phyloP scores from a whole-genome alignment of 2,797 vertebrate genomes.

The Sebastes iracundus region DNA sequence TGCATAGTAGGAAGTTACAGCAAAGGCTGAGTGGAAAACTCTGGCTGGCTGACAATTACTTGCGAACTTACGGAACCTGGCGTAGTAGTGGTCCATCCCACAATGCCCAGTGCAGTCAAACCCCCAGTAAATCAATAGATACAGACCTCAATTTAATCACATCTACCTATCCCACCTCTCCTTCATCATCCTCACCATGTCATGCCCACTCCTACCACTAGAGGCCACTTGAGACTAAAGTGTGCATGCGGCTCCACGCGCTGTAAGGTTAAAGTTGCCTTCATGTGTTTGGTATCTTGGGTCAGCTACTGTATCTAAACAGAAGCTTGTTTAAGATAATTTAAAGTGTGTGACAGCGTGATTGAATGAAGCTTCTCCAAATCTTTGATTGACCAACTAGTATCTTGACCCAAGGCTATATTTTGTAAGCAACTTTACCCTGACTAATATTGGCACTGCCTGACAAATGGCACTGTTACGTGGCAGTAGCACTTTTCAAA shows the following conservation, averaged over 20 bases:
- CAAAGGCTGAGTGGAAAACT: slow-evolving; percentile 88
- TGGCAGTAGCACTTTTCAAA: slow-evolving; percentile 71
- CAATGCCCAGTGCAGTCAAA: slow-evolving; percentile 81
- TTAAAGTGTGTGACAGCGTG: background rate
- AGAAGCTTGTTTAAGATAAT: background rate
- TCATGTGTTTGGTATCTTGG: slow-evolving; percentile 58
- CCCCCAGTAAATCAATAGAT: slow-evolving; percentile 80
- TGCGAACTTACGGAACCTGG: slow-evolving; percentile 86
- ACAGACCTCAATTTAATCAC: slow-evolving; percentile 72
- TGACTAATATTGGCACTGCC: slow-evolving; percentile 60
- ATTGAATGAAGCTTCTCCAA: slow-evolving; percentile 3
- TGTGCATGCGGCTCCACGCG: slow-evolving; percentile 73
- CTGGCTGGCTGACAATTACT: slow-evolving; percentile 87
- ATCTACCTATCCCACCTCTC: slow-evolving; percentile 60
- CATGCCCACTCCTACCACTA: slow-evolving; percentile 74
- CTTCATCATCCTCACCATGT: slow-evolving; percentile 77
- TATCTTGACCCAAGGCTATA: slow-evolving; percentile 57
- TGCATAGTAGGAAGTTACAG: slow-evolving; percentile 89
- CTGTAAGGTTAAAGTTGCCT: slow-evolving; percentile 74
- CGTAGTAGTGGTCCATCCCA: slow-evolving; percentile 85
- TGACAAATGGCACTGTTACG: slow-evolving; percentile 66
- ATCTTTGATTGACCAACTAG: slow-evolving; percentile 13
- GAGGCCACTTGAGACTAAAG: slow-evolving; percentile 65
- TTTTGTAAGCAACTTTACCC: slow-evolving; percentile 73
- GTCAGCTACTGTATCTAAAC: slow-evolving; percentile 55